Percentiles rank a stretch among this genome's conserved stretches.
phyloP scores from a whole-genome alignment of 2,888 invertebrate genomes.

The Oscheius sp. region DNA sequence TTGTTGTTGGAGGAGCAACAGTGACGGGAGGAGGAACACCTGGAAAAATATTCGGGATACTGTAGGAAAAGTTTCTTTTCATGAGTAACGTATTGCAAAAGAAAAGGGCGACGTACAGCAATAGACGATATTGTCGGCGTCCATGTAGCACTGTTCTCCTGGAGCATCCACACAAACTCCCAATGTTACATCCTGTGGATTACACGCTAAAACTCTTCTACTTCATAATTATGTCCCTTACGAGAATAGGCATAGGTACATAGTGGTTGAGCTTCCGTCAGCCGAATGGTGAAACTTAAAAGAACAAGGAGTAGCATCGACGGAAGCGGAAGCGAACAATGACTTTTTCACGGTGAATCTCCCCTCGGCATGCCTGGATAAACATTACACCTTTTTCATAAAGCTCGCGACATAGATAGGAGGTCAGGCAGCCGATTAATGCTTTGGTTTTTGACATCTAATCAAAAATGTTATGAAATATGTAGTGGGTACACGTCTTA shows the following conservation, averaged over 20 bases:
- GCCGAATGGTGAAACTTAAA: neutral
- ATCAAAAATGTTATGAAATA: too few species aligned
- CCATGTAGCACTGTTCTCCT: constrained; percentile 18
- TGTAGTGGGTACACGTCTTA: too few species aligned
- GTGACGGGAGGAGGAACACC: neutral
- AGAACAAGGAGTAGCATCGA: neutral
- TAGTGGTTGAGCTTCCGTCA: neutral
- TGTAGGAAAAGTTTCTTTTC: too few species aligned
- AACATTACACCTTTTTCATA: constrained; percentile 8
- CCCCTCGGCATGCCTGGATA: constrained; percentile 7
- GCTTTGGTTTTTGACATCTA: too few species aligned
- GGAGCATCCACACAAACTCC: constrained; percentile 28
- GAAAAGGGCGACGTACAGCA: constrained; percentile 9
- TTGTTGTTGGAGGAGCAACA: neutral
- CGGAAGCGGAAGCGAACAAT: constrained; percentile 8
- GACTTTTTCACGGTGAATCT: neutral
- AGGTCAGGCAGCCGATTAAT: too few species aligned
- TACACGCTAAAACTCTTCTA: constrained; percentile 6
- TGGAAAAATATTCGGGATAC: neutral
- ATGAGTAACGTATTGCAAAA: too few species aligned
- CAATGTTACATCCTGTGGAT: constrained; percentile 2
- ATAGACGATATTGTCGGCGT: constrained; percentile 4
- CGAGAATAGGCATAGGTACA: constrained; percentile 18
- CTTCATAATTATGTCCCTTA: neutral
- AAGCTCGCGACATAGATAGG: too few species aligned